Evolutionary conservation across 2,888 invertebrate genomes (phyloP).

Genomic region (Acanthococcus lagerstroemiae): DNA sequence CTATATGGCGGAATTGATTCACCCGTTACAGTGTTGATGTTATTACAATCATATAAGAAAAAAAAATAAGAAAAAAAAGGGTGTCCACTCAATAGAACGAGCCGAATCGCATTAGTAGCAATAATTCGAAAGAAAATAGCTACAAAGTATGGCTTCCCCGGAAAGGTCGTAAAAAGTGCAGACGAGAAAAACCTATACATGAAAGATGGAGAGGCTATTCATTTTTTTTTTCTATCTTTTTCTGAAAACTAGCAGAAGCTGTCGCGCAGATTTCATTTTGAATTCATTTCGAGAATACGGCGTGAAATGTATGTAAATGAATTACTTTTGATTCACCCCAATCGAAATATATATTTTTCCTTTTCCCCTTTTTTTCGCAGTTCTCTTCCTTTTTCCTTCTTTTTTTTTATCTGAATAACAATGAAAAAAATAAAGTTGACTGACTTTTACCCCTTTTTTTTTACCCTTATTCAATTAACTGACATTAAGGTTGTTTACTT

Average conservation of each 20-base stretch:
- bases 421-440: conserved; percentile 29
- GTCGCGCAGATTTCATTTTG: conserved; percentile 30
- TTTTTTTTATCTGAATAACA: conserved; percentile 20
- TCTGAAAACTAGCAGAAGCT: conserved; percentile 29
- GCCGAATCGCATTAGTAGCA: conserved; percentile 28
- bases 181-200: conserved; percentile 21
- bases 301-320: conserved; percentile 31
- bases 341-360: conserved; percentile 18
- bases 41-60: conserved; percentile 13
- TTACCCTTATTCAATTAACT: conserved; percentile 29
- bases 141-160: conserved; percentile 21
- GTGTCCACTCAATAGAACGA: conserved; percentile 30
- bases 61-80: conserved; percentile 6
- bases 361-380: conserved; percentile 1
- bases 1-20: conserved; percentile 9
- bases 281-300: conserved; percentile 31
- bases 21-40: conserved; percentile 16
- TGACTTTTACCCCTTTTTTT: conserved; percentile 27
- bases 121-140: conserved; percentile 30
- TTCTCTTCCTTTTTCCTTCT: neutral
- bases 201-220: conserved; percentile 22
- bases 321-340: conserved; percentile 31
- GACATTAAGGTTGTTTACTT: conserved; percentile 30
- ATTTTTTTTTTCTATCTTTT: conserved; percentile 4
- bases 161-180: conserved; percentile 21